phyloP scores from a whole-genome alignment of 2,797 vertebrate species.

The Micropoecilia bifurca region DNA sequence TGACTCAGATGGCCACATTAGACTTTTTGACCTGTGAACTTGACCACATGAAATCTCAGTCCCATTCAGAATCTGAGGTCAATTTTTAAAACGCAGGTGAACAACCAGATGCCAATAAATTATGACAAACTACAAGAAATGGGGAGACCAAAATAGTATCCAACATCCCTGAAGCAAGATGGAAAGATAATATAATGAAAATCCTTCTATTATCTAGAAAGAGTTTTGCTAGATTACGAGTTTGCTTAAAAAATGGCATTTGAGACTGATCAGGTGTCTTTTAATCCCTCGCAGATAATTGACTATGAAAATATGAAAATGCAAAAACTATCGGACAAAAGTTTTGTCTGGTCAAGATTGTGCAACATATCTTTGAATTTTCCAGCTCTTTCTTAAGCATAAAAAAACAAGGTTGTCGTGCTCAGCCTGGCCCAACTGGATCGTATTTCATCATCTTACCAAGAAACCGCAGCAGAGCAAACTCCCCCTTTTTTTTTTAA shows the following conservation, averaged over 20 bases:
- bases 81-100: not conserved
- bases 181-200: not conserved
- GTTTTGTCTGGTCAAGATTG: not conserved
- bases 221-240: not conserved
- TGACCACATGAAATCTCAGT: not conserved
- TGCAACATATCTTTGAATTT: not conserved
- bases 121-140: not conserved
- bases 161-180: not conserved
- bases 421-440: not conserved
- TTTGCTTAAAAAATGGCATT: not conserved
- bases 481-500: not conserved
- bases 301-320: not conserved
- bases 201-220: not conserved
- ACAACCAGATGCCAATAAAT: not conserved
- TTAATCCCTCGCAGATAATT: not conserved
- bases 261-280: not conserved
- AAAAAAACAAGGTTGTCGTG: not conserved
- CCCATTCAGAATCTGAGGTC: not conserved
- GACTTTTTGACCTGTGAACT: not conserved
- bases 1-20: not conserved
- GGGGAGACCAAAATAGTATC: not conserved
- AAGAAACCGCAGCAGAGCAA: conserved; percentile 1
- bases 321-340: not conserved
- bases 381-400: not conserved
- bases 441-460: conserved; percentile 14